These are phyloP conservation scores for Cephalotes varians DNA, from an alignment of 2,888 invertebrate genomes.

Conservation along the genomic window DNA sequence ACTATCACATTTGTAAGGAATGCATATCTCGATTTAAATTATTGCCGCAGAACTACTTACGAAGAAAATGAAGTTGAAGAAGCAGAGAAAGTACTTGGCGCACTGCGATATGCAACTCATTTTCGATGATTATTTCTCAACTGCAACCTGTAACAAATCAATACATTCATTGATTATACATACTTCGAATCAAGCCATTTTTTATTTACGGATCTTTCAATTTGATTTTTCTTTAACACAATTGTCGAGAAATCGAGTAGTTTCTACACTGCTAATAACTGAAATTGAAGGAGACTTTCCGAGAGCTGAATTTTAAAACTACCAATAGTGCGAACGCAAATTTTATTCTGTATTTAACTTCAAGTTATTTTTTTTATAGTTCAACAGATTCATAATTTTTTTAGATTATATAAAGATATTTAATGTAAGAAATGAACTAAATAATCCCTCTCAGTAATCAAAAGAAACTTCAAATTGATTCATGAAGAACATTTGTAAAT, in stretches of 20 bases:
- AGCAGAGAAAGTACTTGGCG: conserved; percentile 90
- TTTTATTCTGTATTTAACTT: background rate
- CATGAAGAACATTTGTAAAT: background rate
- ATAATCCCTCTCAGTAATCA: background rate
- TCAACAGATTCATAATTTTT: background rate
- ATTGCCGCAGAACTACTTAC: conserved; percentile 87
- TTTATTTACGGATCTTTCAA: background rate
- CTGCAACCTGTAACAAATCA: conserved; percentile 73
- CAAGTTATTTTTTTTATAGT: background rate
- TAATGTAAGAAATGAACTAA: background rate
- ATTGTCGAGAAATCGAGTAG: background rate
- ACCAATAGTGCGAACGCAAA: background rate
- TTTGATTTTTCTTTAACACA: background rate
- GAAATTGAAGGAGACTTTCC: background rate
- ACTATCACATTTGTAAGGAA: background rate
- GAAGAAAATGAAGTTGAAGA: conserved; percentile 91
- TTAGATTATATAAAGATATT: background rate
- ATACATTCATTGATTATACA: conserved; percentile 4
- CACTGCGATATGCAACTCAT: conserved; percentile 89
- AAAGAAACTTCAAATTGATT: background rate
- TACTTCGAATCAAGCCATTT: background rate
- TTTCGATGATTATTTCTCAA: conserved; percentile 55
- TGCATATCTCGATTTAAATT: background rate
- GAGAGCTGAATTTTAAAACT: background rate
- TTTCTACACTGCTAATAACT: background rate